Evolutionary conservation across 2,113 vertebrate species (phyloP).

Genomic region (Phylloscopus trochiloides): DNA sequence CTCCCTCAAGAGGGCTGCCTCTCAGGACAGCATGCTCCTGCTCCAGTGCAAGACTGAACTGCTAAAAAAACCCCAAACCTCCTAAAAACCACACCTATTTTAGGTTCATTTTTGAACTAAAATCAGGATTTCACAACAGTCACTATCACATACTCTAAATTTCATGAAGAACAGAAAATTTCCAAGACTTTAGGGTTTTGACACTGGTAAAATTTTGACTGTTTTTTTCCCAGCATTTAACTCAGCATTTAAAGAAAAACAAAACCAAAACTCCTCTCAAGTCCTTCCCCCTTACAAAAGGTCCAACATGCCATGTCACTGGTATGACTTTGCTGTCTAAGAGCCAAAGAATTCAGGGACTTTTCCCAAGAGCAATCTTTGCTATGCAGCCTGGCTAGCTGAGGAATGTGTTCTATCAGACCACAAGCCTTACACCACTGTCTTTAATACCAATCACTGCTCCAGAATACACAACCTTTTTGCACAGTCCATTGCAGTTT

Average conservation of each 20-base stretch:
- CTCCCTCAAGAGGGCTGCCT: not conserved
- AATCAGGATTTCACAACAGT: not conserved
- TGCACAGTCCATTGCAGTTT: not conserved
- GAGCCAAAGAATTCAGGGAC: conserved; percentile 57
- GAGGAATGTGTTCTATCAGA: conserved; percentile 58
- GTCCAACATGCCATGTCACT: conserved; percentile 41
- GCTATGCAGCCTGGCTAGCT: conserved; percentile 30
- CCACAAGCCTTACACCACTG: conserved; percentile 18
- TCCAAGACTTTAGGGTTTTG: not conserved
- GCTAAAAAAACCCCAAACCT: not conserved
- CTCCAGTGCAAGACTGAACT: not conserved
- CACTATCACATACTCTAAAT: not conserved
- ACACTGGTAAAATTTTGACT: not conserved
- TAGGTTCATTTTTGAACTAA: not conserved
- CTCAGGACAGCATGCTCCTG: not conserved
- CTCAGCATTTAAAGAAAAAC: not conserved
- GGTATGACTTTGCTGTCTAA: conserved; percentile 48
- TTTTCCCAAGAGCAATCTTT: conserved; percentile 53
- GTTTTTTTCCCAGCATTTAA: not conserved
- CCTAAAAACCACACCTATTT: not conserved
- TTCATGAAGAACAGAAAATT: not conserved
- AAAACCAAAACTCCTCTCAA: not conserved
- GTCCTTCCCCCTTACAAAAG: not conserved
- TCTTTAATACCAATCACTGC: conserved; percentile 17
- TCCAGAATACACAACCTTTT: not conserved